Evolutionary conservation across 2,888 invertebrate species (phyloP).

Genomic region (Xanthia togata): DNA sequence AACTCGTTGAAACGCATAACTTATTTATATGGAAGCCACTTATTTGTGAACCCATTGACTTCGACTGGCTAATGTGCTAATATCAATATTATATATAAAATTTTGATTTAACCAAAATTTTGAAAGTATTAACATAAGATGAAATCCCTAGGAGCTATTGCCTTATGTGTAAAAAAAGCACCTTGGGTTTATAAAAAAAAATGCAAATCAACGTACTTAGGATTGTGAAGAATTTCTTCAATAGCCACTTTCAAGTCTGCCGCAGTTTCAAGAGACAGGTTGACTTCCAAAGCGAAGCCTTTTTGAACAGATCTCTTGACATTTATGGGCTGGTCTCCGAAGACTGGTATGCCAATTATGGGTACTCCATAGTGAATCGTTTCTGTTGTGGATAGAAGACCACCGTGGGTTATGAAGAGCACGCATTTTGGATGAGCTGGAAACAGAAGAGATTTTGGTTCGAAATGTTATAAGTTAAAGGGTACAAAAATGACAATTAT

Average conservation of each 20-base stretch:
- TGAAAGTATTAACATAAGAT: neutral
- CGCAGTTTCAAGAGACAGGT: slow-evolving; percentile 65
- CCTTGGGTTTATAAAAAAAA: neutral
- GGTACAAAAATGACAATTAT: neutral
- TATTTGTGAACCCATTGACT: neutral
- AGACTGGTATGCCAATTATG: slow-evolving; percentile 80
- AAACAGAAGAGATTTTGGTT: slow-evolving; percentile 38
- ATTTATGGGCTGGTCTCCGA: slow-evolving; percentile 80
- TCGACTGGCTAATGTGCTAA: neutral
- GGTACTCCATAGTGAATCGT: slow-evolving; percentile 79
- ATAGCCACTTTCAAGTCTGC: slow-evolving; percentile 72
- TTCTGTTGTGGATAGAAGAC: slow-evolving; percentile 80
- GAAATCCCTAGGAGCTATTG: neutral
- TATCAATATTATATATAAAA: neutral
- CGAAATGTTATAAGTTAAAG: neutral
- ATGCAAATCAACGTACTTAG: slow-evolving; percentile 67
- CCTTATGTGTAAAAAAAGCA: neutral
- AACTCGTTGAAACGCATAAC: neutral
- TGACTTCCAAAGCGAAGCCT: slow-evolving; percentile 75
- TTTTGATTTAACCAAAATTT: neutral
- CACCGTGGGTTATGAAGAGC: slow-evolving; percentile 83
- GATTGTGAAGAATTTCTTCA: slow-evolving; percentile 70
- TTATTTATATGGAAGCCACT: neutral
- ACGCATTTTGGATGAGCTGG: slow-evolving; percentile 81
- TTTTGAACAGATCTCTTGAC: slow-evolving; percentile 72